Percentiles rank a stretch among this genome's conserved stretches.
phyloP scores from a whole-genome alignment of 2,797 vertebrate species.

The Cottoperca gobio region DNA sequence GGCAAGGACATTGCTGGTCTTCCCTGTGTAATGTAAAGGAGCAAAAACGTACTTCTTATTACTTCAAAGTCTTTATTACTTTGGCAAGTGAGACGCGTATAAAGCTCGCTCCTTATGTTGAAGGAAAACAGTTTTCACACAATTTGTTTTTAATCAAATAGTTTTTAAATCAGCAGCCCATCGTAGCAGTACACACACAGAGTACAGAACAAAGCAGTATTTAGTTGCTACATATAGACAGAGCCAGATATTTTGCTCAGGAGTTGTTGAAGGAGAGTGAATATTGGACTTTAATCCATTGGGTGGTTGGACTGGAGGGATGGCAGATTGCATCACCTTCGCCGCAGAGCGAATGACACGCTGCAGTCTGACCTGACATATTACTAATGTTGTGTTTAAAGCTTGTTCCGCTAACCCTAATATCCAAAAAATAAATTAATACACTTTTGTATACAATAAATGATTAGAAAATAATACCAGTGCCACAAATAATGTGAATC shows the following conservation, averaged over 20 bases:
- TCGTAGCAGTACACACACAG: too few relatives aligned
- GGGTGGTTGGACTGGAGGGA: too few relatives aligned
- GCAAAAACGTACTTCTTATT: background rate
- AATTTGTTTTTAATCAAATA: background rate
- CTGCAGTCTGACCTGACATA: too few relatives aligned
- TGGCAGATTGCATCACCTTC: too few relatives aligned
- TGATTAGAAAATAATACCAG: background rate
- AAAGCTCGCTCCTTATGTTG: slow-evolving; percentile 2
- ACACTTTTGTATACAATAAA: too few relatives aligned
- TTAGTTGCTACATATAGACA: too few relatives aligned
- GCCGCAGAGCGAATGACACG: too few relatives aligned
- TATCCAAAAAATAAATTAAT: background rate
- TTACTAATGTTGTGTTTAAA: background rate
- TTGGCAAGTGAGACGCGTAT: background rate
- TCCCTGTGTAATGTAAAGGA: background rate
- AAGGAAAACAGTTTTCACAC: background rate
- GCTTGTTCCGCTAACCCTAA: background rate
- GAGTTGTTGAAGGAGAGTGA: too few relatives aligned
- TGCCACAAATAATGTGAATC: background rate
- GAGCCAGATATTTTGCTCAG: too few relatives aligned
- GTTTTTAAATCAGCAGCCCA: background rate
- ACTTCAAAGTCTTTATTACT: background rate
- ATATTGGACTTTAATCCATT: too few relatives aligned
- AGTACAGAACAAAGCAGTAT: too few relatives aligned
- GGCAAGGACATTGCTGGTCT: slow-evolving; percentile 3